Evolutionary conservation across 2,113 vertebrate species (phyloP), one percentile per base, ranked within the genome.

Genomic region (Maylandia zebra): DNA sequence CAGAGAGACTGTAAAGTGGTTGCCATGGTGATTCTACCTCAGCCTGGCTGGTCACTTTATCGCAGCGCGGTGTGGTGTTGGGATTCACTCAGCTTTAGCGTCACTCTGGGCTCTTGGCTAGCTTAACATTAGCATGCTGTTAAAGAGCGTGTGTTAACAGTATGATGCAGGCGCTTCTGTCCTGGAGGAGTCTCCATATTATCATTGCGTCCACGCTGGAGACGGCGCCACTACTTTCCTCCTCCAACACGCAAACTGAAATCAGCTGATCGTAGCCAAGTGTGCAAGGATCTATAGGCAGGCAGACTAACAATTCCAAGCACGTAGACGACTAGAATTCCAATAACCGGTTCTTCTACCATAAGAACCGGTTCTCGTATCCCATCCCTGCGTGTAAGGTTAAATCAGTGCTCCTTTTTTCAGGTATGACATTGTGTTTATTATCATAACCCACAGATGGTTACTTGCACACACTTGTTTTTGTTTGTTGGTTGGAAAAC

Each of bases 401-500:
- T 66, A 36, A 66, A 66, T 66, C 61, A 12, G 34, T 12, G 17
- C 34, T n/a, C 34, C 22, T 27, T 27, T 74, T 74, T 27, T 45
- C 5, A 27, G 66, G 5, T 74, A 3, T 74, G 66, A 43, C 3
- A 24, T 0, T 43, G 36, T 19, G 59, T 66, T 69, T 69, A 41
- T 41, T 5, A 38, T 41, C 34, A 38, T 38, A 27, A 30, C 2
- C 4, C 22, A 57, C 13, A 57, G 12, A 6, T 27, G 22, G 4
- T 7, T 57, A 57, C 22, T 57, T 4, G 22, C 38, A 41, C 38
- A 41, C 38, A 41, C 38, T 41, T 55, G 10, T 55, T 27, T 14
- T 13, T 12, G 53, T 56, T 56, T 12, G 3, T 19, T 66, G n/a
- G 19, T 71, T 16, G 66, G 1, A 0, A 69, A 41, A 14, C 0